phyloP scores from a whole-genome alignment of 2,888 invertebrate species.

The Habroteleia sp. region DNA sequence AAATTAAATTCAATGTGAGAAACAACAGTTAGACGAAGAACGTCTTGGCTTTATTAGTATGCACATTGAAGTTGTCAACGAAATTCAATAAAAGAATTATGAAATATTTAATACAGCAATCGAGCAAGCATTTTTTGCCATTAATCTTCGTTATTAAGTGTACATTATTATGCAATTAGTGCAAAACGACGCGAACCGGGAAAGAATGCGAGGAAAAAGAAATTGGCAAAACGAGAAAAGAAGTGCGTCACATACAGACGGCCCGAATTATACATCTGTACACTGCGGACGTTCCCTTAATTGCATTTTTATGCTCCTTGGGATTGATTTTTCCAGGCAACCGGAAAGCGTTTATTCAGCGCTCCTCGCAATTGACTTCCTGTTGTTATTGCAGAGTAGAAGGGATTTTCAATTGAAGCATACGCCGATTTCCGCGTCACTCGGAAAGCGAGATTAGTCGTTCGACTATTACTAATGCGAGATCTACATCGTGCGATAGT shows the following conservation, averaged over 20 bases:
- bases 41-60: conserved; percentile 11
- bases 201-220: conserved; percentile 9
- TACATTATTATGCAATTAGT: conserved; percentile 56
- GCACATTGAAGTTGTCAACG: neutral
- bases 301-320: conserved; percentile 76
- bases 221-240: conserved; percentile 20
- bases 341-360: conserved; percentile 53
- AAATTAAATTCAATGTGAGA: conserved; percentile 1
- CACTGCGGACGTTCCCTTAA: conserved; percentile 74
- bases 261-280: conserved; percentile 30
- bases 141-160: conserved; percentile 42
- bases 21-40: neutral
- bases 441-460: conserved; percentile 42
- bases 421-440: conserved; percentile 41
- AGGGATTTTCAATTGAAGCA: conserved; percentile 33
- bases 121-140: conserved; percentile 17
- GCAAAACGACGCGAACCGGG: conserved; percentile 8
- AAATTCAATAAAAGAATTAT: conserved; percentile 29
- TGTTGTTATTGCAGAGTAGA: conserved; percentile 39
- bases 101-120: conserved; percentile 23
- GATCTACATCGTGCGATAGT: conserved; percentile 27
- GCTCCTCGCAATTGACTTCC: conserved; percentile 44
- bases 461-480: conserved; percentile 41
- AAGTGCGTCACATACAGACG: conserved; percentile 46
- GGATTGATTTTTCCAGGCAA: conserved; percentile 66